A percentile compares a stretch with the other conserved stretches of the same genome.
phyloP scores from a whole-genome alignment of 2,888 invertebrate genomes.

The Leptopilina myrica region DNA sequence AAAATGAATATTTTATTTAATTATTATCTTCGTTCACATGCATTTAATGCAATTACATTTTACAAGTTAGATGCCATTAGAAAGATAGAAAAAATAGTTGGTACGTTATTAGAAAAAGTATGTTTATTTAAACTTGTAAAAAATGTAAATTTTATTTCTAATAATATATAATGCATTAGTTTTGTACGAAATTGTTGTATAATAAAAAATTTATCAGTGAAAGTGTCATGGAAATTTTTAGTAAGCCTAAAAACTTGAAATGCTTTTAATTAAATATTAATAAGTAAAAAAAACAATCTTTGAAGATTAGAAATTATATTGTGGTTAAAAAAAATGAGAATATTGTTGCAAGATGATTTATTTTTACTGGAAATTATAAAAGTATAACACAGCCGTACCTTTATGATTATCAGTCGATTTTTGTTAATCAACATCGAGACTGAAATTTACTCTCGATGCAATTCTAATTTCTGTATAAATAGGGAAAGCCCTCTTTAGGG shows the following conservation, averaged over 20 bases:
- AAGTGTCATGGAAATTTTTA: too few species aligned
- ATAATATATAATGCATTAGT: neutral
- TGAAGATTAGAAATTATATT: too few species aligned
- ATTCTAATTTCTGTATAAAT: slow-evolving; percentile 78
- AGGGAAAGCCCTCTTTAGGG: slow-evolving; percentile 83
- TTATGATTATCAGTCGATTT: neutral
- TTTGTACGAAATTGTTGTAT: slow-evolving; percentile 22
- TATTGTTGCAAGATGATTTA: neutral
- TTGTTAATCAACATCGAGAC: neutral
- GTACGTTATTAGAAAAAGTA: neutral
- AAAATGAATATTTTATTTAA: neutral
- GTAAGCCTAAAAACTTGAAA: too few species aligned
- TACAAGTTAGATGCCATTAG: neutral
- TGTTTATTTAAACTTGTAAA: too few species aligned
- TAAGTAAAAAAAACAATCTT: too few species aligned
- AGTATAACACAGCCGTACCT: neutral
- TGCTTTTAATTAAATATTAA: too few species aligned
- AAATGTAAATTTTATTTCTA: too few species aligned
- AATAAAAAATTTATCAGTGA: slow-evolving; percentile 5
- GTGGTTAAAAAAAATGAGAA: neutral
- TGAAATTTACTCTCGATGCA: neutral
- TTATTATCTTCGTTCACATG: neutral
- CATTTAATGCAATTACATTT: neutral
- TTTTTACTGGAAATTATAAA: slow-evolving; percentile 20
- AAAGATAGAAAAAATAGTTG: neutral